Conservation (phyloP, 1,140 invertebrate genomes). For the Drosophila persimilis region DNA sequence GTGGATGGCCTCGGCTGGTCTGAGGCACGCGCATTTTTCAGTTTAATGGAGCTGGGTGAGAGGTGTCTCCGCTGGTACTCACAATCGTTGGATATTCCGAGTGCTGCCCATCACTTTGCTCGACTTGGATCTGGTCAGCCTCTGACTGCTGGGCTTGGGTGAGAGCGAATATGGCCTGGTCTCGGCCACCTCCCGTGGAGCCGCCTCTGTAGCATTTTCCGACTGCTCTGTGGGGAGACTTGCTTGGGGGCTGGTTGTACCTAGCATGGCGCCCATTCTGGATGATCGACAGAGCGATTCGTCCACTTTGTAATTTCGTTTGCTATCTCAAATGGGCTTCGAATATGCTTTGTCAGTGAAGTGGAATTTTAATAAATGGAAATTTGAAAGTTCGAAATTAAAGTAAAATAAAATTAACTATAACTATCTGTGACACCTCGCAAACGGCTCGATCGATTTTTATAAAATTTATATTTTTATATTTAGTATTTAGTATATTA, state of each 20-base stretch:
- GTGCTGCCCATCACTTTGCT: no score
- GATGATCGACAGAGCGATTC: constrained; percentile 4
- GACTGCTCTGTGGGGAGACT: background rate
- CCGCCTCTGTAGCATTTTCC: background rate
- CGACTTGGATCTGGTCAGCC: no score
- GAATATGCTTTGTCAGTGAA: constrained; percentile 9
- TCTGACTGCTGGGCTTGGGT: background rate
- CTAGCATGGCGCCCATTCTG: constrained; percentile 29
- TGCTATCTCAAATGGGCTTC: background rate
- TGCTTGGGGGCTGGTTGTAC: background rate
- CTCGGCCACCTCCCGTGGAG: background rate
- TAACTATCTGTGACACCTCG: no score
- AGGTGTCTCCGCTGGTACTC: no score
- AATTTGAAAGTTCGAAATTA: constrained; percentile 3
- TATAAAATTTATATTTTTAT: no score
- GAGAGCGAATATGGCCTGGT: no score
- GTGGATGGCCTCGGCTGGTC: constrained; percentile 40
- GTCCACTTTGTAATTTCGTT: constrained; percentile 1
- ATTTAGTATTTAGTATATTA: no score
- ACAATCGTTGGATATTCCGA: no score
- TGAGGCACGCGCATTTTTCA: background rate
- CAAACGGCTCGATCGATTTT: no score
- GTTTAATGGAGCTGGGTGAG: no score
- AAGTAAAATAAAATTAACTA: background rate
- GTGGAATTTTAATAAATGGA: constrained; percentile 28